phyloP scores from a whole-genome alignment of 2,888 invertebrate species.

The Ectemnius cavifrons region DNA sequence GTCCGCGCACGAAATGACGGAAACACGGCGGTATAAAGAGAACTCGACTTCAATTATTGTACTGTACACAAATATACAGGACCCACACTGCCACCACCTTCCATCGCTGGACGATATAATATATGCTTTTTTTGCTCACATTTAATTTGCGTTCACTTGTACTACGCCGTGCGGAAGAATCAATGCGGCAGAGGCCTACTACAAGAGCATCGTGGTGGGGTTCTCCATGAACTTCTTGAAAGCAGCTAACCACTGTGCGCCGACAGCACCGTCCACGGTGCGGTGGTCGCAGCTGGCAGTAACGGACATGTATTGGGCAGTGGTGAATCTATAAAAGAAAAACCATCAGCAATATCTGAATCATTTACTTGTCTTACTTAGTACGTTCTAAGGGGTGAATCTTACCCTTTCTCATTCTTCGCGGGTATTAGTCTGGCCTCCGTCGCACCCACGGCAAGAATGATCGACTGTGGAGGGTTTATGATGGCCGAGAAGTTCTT shows the following conservation, averaged over 20 bases:
- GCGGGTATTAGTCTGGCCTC: conserved; percentile 87
- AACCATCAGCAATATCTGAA: background rate
- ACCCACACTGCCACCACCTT: conserved; percentile 29
- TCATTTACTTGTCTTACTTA: background rate
- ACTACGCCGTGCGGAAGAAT: conserved; percentile 26
- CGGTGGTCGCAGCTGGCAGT: conserved; percentile 98
- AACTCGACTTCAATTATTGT: conserved; percentile 30
- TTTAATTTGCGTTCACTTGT: conserved; percentile 27
- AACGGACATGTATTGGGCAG: conserved; percentile 89
- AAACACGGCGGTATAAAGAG: too few species aligned
- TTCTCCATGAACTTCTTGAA: conserved; percentile 94
- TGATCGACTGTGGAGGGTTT: conserved; percentile 97
- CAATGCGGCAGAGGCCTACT: conserved; percentile 68
- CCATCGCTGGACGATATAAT: conserved; percentile 33
- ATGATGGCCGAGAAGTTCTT: conserved; percentile 95
- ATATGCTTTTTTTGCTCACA: conserved; percentile 4
- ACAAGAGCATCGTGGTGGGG: conserved; percentile 96
- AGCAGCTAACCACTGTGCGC: conserved; percentile 95
- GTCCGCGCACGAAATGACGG: too few species aligned
- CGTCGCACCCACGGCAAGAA: conserved; percentile 93
- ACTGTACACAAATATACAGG: conserved; percentile 52
- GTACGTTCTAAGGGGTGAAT: background rate
- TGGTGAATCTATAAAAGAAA: conserved; percentile 82
- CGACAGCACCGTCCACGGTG: conserved; percentile 98
- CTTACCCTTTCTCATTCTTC: conserved; percentile 88